Evolutionary conservation across 2,797 vertebrate genomes (phyloP), one percentile per base, ranked within the genome.

Genomic region (Pogonophryne albipinna): DNA sequence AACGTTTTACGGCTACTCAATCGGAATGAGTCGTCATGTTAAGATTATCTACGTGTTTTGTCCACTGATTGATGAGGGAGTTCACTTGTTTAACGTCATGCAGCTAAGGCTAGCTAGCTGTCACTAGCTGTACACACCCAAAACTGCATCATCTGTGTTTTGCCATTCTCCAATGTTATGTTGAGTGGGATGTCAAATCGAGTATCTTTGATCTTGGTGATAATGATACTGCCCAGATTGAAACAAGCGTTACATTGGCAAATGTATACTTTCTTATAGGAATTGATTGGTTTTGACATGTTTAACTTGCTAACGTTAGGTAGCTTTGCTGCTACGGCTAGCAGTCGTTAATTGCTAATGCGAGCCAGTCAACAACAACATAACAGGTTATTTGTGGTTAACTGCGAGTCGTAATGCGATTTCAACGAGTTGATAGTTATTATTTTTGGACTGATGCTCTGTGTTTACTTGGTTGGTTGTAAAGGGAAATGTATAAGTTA

Each of bases 111-210:
- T 78, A 83, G 86, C 86, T 86, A 88, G 85, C 86, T 90, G 87
- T 87, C 89, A 89, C 2, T 89, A 91, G 91, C 91, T 78, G 93
- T 91, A 93, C 93, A 94, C 93, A 93, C 93, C 93, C 92, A 81
- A 91, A 90, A 58, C 84, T 83, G 83, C 88, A 90, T 87, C 84
- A 87, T 84, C 60, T 74, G 57, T 79, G 45, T 73, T 67, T 66
- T 58, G 67, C 17, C 50, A 4, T 58, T 61, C 45, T 52, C 74
- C 41, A 41, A 82, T 52, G 64, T 44, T 20, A 42, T 13, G 20
- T 8, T 17, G 38, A 44, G 38, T 63, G 34, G 53, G 53, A 44
- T 23, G 68, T 46, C 64, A 56, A 4, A 38, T 52, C 0, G 14
- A 1, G 5, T 9, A 49, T 46, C 1, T 47, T 0, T 50, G 10